phyloP scores from a whole-genome alignment of 2,888 invertebrate species.

The Dolichomitus sp. region DNA sequence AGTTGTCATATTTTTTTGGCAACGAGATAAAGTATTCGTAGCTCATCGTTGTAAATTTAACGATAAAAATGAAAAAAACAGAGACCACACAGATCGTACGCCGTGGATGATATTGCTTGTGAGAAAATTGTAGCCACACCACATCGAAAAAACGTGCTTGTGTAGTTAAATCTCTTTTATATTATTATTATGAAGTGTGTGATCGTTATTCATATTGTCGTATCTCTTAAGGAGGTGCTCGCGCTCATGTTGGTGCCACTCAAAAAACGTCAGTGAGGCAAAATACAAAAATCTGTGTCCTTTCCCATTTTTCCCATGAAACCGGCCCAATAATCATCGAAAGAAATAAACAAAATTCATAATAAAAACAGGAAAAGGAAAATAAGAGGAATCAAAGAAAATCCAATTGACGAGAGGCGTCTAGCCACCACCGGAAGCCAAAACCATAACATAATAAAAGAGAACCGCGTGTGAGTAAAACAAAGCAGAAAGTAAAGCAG shows the following conservation, averaged over 20 bases:
- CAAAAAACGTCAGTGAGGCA: constrained; percentile 83
- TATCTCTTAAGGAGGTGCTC: constrained; percentile 79
- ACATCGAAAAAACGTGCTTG: constrained; percentile 84
- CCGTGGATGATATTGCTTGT: constrained; percentile 76
- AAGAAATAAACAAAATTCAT: constrained; percentile 56
- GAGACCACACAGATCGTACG: constrained; percentile 68
- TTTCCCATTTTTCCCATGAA: constrained; percentile 36
- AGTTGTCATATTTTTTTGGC: constrained; percentile 24
- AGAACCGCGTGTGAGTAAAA: constrained; percentile 66
- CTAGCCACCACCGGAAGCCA: constrained; percentile 64
- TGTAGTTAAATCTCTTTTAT: constrained; percentile 58
- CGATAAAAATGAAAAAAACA: constrained; percentile 62
- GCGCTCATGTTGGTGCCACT: constrained; percentile 83
- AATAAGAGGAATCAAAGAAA: constrained; percentile 42
- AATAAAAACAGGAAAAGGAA: constrained; percentile 52
- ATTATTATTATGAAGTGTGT: constrained; percentile 30
- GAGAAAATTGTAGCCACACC: constrained; percentile 84
- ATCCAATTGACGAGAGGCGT: constrained; percentile 50
- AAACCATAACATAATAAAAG: constrained; percentile 74
- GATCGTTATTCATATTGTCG: constrained; percentile 57
- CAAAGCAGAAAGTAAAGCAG: constrained; percentile 75
- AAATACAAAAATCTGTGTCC: constrained; percentile 75
- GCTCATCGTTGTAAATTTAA: neutral
- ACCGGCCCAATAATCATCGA: constrained; percentile 62
- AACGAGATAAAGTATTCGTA: neutral